These are phyloP conservation scores for Spea multiplicata DNA, from an alignment of 2,113 vertebrate genomes.

Conservation along the genomic window DNA sequence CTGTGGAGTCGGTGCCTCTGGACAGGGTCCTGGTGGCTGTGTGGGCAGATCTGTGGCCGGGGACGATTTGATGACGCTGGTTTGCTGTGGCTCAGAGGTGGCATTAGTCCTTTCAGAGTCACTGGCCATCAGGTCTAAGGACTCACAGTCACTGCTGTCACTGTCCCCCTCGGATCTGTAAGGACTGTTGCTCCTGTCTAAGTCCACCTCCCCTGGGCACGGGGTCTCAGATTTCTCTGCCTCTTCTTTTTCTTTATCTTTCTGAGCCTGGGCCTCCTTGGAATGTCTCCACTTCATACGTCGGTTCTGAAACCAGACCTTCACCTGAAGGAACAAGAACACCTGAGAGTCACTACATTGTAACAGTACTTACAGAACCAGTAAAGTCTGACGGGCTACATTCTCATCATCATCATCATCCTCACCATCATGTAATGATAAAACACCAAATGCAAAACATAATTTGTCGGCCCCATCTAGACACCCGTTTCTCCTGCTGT, in stretches of 20 bases:
- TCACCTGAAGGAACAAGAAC: constrained; percentile 69
- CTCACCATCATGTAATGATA: too few species aligned
- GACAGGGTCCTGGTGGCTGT: neutral
- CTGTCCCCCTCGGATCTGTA: constrained; percentile 85
- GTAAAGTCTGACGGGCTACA: too few species aligned
- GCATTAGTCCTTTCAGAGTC: constrained; percentile 79
- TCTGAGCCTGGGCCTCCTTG: constrained; percentile 94
- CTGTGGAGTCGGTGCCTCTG: constrained; percentile 51
- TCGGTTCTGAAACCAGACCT: constrained; percentile 98
- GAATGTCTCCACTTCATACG: constrained; percentile 98
- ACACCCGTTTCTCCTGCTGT: too few species aligned
- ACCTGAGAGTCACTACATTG: too few species aligned
- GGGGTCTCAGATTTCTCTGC: constrained; percentile 62
- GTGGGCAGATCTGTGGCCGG: constrained; percentile 52
- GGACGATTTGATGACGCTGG: constrained; percentile 75
- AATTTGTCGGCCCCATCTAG: too few species aligned
- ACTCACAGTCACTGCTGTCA: constrained; percentile 86
- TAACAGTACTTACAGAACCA: too few species aligned
- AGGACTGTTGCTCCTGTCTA: constrained; percentile 63
- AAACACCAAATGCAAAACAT: too few species aligned
- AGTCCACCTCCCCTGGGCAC: constrained; percentile 49
- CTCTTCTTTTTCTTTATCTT: constrained; percentile 88
- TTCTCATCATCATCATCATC: too few species aligned
- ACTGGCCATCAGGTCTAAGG: constrained; percentile 76
- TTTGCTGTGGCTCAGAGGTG: constrained; percentile 59